Conservation (phyloP, 23 tunicate genomes). For the Trididemnum nubilum region DNA sequence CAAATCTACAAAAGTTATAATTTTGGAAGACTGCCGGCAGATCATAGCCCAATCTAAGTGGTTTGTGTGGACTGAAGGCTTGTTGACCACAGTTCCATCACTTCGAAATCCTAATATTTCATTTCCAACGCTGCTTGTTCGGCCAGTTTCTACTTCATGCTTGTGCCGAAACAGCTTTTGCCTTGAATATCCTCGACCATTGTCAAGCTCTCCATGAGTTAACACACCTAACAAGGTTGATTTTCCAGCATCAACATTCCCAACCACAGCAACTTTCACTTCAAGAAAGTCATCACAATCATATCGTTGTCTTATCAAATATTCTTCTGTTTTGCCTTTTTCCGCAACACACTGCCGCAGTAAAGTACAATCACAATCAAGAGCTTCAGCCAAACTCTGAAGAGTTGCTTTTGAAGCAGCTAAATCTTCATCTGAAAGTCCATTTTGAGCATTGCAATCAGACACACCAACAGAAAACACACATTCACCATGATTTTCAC, state of each 20-base stretch:
- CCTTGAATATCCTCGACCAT: slow-evolving; percentile 95
- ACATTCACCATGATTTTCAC: slow-evolving; percentile 92
- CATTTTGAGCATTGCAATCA: slow-evolving; percentile 67
- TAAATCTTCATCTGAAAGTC: slow-evolving; percentile 72
- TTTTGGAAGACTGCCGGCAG: slow-evolving; percentile 91
- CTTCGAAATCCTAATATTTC: slow-evolving; percentile 94
- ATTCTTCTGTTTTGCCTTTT: slow-evolving; percentile 70
- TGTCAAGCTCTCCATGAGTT: slow-evolving; percentile 96
- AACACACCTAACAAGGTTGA: slow-evolving; percentile 97
- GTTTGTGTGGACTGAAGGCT: slow-evolving; percentile 57
- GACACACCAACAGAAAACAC: slow-evolving; percentile 78
- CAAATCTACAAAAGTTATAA: slow-evolving; percentile 96
- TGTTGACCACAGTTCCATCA: slow-evolving; percentile 74
- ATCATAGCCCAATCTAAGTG: slow-evolving; percentile 91
- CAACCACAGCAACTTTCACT: slow-evolving; percentile 98
- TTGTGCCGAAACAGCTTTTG: slow-evolving; percentile 99
- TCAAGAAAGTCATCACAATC: slow-evolving; percentile 84
- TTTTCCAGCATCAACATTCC: slow-evolving; percentile 99
- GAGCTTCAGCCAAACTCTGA: slow-evolving; percentile 58
- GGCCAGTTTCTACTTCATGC: slow-evolving; percentile 96
- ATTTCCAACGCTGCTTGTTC: slow-evolving; percentile 98
- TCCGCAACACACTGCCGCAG: slow-evolving; percentile 56
- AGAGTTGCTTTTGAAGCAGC: slow-evolving; percentile 67
- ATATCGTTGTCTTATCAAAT: slow-evolving; percentile 63
- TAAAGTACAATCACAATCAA: slow-evolving; percentile 82